A percentile compares a stretch with the other conserved stretches of the same genome.
phyloP scores from a whole-genome alignment of 2,113 vertebrate genomes.

The Podiceps cristatus region DNA sequence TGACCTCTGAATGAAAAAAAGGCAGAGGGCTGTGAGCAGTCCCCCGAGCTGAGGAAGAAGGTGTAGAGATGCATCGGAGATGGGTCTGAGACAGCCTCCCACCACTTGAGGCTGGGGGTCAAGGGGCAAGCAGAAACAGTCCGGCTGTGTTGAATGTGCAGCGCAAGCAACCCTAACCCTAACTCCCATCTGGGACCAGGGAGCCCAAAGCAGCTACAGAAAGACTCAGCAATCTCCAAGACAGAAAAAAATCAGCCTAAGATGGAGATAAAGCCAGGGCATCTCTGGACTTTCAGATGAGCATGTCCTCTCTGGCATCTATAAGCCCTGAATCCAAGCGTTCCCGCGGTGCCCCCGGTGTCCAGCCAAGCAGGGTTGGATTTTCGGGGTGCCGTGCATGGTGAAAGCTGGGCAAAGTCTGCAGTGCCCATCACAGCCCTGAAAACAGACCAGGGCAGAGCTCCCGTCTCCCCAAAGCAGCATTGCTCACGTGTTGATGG shows the following conservation, averaged over 20 bases:
- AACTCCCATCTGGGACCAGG: not conserved
- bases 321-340: not conserved
- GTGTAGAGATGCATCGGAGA: rapidly evolving
- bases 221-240: not conserved
- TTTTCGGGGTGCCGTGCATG: rapidly evolving
- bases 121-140: not conserved
- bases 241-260: not conserved
- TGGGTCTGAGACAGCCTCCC: rapidly evolving
- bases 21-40: not conserved
- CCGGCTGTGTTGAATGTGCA: not conserved
- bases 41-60: not conserved
- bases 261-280: not conserved
- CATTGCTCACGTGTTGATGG: not conserved
- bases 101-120: rapidly evolving
- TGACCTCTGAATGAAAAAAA: not conserved
- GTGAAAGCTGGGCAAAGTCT: not conserved
- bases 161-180: not conserved
- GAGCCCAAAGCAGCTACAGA: not conserved
- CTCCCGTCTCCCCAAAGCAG: not conserved
- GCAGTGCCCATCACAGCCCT: not conserved
- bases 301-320: not conserved
- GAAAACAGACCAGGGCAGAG: not conserved
- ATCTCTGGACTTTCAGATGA: not conserved
- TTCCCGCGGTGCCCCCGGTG: not conserved
- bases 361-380: not conserved